Conservation (phyloP, 2,888 invertebrate genomes). For the Andrena flavipes region DNA sequence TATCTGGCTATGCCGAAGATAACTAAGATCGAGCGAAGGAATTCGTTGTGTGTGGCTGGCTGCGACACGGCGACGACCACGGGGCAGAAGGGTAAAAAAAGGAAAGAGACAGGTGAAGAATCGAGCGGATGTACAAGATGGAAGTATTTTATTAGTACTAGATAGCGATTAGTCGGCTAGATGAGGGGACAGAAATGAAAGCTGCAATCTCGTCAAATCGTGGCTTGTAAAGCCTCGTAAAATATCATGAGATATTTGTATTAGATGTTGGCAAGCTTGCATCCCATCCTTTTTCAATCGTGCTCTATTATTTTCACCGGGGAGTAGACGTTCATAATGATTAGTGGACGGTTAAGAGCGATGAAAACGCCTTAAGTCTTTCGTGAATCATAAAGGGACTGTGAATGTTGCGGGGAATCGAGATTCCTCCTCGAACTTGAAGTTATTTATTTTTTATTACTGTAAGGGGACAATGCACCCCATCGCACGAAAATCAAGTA, state of each 20-base stretch:
- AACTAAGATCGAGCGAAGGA: constrained; percentile 61
- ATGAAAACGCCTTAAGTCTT: too few species aligned
- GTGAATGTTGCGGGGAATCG: too few species aligned
- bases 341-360: too few species aligned
- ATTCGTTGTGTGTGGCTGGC: constrained; percentile 65
- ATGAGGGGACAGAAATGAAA: constrained; percentile 26
- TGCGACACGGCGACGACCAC: constrained; percentile 13
- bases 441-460: too few species aligned
- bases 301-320: neutral
- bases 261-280: constrained; percentile 1
- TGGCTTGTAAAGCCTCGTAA: constrained; percentile 30
- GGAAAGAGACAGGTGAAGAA: constrained; percentile 32
- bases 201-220: constrained; percentile 6
- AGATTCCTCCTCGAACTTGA: too few species aligned
- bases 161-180: constrained; percentile 42
- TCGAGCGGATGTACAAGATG: constrained; percentile 44
- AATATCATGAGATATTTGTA: constrained; percentile 9
- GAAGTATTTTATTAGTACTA: constrained; percentile 57
- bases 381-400: too few species aligned
- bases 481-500: too few species aligned
- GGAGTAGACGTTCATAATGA: too few species aligned
- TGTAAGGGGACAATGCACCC: too few species aligned
- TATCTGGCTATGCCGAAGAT: constrained; percentile 58
- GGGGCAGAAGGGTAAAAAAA: neutral
- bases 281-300: neutral